A percentile compares a stretch with the other conserved stretches of the same genome.
phyloP scores from a whole-genome alignment of 2,888 invertebrate genomes.

The Eupithecia tripunctaria region DNA sequence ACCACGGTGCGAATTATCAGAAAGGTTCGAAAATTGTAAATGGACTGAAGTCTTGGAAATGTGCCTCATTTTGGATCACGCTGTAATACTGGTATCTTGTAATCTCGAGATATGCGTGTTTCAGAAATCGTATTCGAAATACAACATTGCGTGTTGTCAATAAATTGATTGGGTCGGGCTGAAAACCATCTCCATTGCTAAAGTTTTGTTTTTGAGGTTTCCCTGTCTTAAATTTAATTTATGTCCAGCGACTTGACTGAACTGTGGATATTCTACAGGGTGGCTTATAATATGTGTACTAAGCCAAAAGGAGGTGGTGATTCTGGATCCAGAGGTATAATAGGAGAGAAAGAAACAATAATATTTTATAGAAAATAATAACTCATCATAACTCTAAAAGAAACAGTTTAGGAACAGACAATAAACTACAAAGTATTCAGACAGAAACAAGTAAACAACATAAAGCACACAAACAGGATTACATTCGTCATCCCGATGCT shows the following conservation, averaged over 20 bases:
- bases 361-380: not conserved
- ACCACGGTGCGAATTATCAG: constrained; percentile 33
- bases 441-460: constrained; percentile 3
- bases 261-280: not conserved
- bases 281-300: too few relatives aligned
- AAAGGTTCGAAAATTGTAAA: constrained; percentile 5
- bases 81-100: not conserved
- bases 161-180: not conserved
- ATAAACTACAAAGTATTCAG: constrained; percentile 5
- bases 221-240: not conserved
- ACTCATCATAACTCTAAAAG: not conserved
- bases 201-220: not conserved
- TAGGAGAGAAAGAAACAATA: not conserved
- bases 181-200: not conserved
- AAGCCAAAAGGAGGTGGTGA: too few relatives aligned
- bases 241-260: not conserved
- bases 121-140: not conserved
- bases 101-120: not conserved
- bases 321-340: too few relatives aligned
- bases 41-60: constrained; percentile 1
- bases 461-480: constrained; percentile 12
- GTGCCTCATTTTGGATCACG: not conserved
- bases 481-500: constrained; percentile 9
- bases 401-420: constrained; percentile 6
- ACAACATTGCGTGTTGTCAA: not conserved